phyloP scores from a whole-genome alignment of 2,797 vertebrate genomes.

The Scolopax rusticola region DNA sequence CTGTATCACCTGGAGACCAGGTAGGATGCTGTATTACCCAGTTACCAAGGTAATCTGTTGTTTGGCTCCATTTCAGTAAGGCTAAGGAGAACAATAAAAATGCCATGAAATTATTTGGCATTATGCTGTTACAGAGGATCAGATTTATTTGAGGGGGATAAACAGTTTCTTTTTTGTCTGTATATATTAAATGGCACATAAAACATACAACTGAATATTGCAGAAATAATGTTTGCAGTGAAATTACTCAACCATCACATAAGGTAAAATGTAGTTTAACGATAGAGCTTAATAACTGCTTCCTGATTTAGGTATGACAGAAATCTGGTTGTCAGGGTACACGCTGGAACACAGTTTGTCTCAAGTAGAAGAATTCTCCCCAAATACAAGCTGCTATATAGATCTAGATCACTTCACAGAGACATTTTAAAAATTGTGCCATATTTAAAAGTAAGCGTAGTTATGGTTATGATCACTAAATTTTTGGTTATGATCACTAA shows the following conservation, averaged over 20 bases:
- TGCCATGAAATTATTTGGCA: not conserved
- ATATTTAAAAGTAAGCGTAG: not conserved
- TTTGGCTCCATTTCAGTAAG: not conserved
- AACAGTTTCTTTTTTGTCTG: not conserved
- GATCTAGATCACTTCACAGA: not conserved
- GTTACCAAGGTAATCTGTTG: not conserved
- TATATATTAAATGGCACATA: not conserved
- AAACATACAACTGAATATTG: not conserved
- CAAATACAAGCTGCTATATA: not conserved
- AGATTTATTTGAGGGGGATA: not conserved
- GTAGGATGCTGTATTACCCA: not conserved
- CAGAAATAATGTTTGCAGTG: not conserved
- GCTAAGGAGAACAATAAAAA: slow-evolving; percentile 37
- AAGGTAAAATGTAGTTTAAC: not conserved
- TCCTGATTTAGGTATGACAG: not conserved
- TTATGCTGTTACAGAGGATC: not conserved
- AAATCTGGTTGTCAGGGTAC: not conserved
- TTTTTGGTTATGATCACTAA: not conserved
- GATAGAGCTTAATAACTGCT: not conserved
- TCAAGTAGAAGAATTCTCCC: not conserved
- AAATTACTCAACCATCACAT: not conserved
- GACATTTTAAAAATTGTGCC: not conserved
- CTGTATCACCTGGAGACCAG: not conserved
- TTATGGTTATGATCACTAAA: not conserved
- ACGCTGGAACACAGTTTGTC: not conserved